These are phyloP conservation scores for Endotricha flammealis DNA, from an alignment of 2,888 invertebrate genomes.

Conservation along the genomic window DNA sequence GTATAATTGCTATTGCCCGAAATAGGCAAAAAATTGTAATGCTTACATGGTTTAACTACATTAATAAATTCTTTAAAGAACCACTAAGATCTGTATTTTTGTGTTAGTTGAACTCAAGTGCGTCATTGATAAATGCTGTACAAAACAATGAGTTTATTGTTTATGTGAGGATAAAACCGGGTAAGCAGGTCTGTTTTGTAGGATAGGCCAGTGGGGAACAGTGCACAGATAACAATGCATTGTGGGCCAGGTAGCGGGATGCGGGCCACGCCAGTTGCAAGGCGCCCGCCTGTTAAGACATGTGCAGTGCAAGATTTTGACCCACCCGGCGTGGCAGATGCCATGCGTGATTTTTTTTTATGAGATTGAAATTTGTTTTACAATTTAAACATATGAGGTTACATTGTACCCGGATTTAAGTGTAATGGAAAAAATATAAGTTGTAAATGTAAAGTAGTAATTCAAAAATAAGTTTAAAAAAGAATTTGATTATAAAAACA, in stretches of 20 bases:
- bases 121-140: slow-evolving; percentile 38
- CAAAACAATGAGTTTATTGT: slow-evolving; percentile 49
- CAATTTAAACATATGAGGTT: too few relatives aligned
- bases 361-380: not conserved
- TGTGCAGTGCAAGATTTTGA: slow-evolving; percentile 48
- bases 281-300: slow-evolving; percentile 41
- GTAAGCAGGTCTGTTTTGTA: slow-evolving; percentile 57
- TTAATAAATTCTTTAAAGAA: too few relatives aligned
- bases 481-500: too few relatives aligned
- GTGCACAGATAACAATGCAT: slow-evolving; percentile 46
- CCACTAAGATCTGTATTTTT: too few relatives aligned
- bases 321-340: slow-evolving; percentile 57
- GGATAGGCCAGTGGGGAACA: slow-evolving; percentile 29
- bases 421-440: too few relatives aligned
- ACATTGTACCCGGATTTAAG: too few relatives aligned
- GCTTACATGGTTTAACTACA: too few relatives aligned
- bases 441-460: too few relatives aligned
- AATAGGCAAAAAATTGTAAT: too few relatives aligned
- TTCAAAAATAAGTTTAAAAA: too few relatives aligned
- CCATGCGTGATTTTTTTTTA: slow-evolving; percentile 19
- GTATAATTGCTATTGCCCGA: slow-evolving; percentile 13
- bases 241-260: slow-evolving; percentile 62
- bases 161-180: slow-evolving; percentile 58
- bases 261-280: slow-evolving; percentile 44
- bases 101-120: slow-evolving; percentile 51